These are phyloP conservation scores for Hymenochirus boettgeri DNA, from an alignment of 2,113 vertebrate species.

Conservation along the genomic window DNA sequence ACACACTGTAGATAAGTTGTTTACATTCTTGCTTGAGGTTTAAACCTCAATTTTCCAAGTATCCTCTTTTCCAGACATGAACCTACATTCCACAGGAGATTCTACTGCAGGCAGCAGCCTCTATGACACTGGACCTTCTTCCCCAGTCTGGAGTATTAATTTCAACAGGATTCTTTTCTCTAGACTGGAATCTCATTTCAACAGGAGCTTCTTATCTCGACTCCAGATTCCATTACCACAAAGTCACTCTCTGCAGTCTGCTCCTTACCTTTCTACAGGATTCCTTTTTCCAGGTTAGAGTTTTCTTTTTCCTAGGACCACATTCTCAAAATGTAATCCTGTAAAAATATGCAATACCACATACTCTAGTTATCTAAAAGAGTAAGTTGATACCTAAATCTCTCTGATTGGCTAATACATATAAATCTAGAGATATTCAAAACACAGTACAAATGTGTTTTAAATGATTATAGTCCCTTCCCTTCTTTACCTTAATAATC, in stretches of 20 bases:
- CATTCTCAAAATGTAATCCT: neutral
- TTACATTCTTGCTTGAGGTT: slow-evolving; percentile 7
- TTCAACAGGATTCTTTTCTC: slow-evolving; percentile 42
- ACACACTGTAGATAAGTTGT: too few species aligned
- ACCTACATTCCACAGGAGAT: slow-evolving; percentile 22
- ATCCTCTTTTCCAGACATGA: slow-evolving; percentile 42
- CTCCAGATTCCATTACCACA: slow-evolving; percentile 34
- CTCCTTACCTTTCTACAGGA: slow-evolving; percentile 25
- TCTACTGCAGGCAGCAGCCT: slow-evolving; percentile 33
- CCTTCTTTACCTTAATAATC: too few species aligned
- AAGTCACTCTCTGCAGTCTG: slow-evolving; percentile 29
- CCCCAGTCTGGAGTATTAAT: slow-evolving; percentile 38
- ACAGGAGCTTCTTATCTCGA: slow-evolving; percentile 30
- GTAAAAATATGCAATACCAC: too few species aligned
- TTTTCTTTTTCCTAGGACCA: slow-evolving; percentile 21
- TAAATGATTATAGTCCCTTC: too few species aligned
- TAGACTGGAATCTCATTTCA: slow-evolving; percentile 36
- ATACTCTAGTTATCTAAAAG: too few species aligned
- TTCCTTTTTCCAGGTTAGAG: slow-evolving; percentile 37
- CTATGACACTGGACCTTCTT: slow-evolving; percentile 27
- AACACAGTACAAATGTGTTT: too few species aligned
- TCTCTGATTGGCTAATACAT: too few species aligned
- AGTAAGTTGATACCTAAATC: too few species aligned
- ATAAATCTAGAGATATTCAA: too few species aligned
- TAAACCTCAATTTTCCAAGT: slow-evolving; percentile 38